Evolutionary conservation across 2,888 invertebrate species (phyloP).

Genomic region (Trachelus troglodyta): DNA sequence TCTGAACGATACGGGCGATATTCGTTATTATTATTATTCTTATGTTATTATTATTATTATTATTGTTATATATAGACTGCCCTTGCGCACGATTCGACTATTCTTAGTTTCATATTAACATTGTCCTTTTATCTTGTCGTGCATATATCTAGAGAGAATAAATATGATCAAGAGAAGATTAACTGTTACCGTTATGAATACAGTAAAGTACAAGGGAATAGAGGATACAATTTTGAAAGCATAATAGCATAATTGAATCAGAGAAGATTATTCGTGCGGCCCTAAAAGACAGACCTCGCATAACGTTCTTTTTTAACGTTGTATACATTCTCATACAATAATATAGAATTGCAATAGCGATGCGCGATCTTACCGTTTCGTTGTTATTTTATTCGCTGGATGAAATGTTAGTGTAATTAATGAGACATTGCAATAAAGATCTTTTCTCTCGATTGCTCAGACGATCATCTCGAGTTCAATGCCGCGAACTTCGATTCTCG

Average conservation of each 20-base stretch:
- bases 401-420: background rate
- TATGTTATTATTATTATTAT: background rate
- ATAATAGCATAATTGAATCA: background rate
- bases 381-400: background rate
- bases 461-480: background rate
- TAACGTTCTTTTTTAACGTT: background rate
- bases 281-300: background rate
- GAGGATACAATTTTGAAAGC: background rate
- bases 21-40: background rate
- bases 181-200: background rate
- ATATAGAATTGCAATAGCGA: background rate
- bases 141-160: background rate
- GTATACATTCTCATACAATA: background rate
- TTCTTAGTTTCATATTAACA: background rate
- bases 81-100: background rate
- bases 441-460: background rate
- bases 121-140: background rate
- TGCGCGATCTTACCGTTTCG: background rate
- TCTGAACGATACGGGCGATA: background rate
- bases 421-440: background rate
- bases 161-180: background rate
- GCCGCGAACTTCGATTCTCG: background rate
- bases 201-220: background rate
- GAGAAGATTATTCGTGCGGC: background rate
- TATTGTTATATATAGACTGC: background rate